phyloP scores from a whole-genome alignment of 2,797 vertebrate genomes.

The Synanceia verrucosa region DNA sequence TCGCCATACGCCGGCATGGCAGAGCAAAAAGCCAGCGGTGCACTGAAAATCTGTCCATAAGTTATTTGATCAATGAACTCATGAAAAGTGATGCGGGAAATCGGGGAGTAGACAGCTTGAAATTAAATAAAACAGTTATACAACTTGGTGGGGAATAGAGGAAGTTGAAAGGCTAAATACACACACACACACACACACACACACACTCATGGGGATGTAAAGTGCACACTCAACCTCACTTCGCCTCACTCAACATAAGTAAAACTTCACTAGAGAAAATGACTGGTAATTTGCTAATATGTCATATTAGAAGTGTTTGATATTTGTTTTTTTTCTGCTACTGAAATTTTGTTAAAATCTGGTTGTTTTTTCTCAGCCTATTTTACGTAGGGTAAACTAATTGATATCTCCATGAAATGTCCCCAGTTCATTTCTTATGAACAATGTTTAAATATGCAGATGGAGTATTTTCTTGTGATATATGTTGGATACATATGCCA shows the following conservation, averaged over 20 bases:
- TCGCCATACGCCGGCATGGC: too few species aligned
- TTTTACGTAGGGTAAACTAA: background rate
- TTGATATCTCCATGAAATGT: background rate
- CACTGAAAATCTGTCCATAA: too few species aligned
- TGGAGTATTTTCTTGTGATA: background rate
- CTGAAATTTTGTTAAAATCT: background rate
- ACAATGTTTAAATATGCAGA: background rate
- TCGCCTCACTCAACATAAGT: slow-evolving; percentile 5
- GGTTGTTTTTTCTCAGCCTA: background rate
- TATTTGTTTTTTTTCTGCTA: background rate
- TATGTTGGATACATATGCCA: background rate
- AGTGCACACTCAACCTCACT: background rate
- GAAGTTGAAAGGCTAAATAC: too few species aligned
- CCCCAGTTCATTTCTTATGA: background rate
- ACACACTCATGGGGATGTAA: background rate
- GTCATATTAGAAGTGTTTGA: background rate
- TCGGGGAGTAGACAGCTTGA: too few species aligned
- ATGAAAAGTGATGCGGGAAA: too few species aligned
- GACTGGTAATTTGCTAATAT: slow-evolving; percentile 22
- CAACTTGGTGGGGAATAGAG: too few species aligned
- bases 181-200: background rate
- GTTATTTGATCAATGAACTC: too few species aligned
- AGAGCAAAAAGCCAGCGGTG: too few species aligned
- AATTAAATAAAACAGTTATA: too few species aligned
- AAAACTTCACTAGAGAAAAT: slow-evolving; percentile 14